These are phyloP conservation scores for Amphipyra berbera DNA, from an alignment of 2,888 invertebrate genomes.

Conservation along the genomic window DNA sequence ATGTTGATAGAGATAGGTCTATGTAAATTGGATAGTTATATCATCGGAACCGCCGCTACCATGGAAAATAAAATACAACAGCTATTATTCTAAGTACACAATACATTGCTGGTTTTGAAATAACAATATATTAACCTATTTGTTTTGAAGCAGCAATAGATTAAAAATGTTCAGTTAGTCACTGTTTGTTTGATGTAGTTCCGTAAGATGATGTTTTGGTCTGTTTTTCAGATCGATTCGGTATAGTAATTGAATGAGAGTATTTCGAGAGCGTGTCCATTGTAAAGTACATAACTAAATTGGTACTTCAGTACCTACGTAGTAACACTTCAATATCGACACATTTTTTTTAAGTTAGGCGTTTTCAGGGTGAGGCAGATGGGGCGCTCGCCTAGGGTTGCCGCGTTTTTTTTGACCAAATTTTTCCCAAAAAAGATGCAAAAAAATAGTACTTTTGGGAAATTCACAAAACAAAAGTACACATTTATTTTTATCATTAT, in stretches of 20 bases:
- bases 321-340: constrained; percentile 7
- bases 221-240: constrained; percentile 37
- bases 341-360: too few relatives aligned
- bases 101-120: constrained; percentile 43
- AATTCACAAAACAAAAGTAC: too few relatives aligned
- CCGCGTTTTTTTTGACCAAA: too few relatives aligned
- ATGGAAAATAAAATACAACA: constrained; percentile 11
- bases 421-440: too few relatives aligned
- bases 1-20: constrained; percentile 29
- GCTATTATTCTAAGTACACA: constrained; percentile 3
- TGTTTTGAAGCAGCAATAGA: constrained; percentile 5
- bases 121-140: rapidly evolving
- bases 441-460: too few relatives aligned
- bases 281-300: constrained; percentile 19
- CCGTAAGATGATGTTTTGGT: constrained; percentile 29
- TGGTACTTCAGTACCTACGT: constrained; percentile 18
- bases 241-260: constrained; percentile 40
- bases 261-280: constrained; percentile 30
- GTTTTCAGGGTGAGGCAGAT: too few relatives aligned
- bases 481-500: too few relatives aligned
- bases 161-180: neutral
- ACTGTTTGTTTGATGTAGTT: constrained; percentile 26
- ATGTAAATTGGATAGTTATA: constrained; percentile 59
- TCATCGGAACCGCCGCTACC: constrained; percentile 59
- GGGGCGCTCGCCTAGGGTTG: too few relatives aligned